Evolutionary conservation across 2,888 invertebrate genomes (phyloP), one percentile per base, ranked within the genome.

Genomic region (Blastobasis lacticolella): DNA sequence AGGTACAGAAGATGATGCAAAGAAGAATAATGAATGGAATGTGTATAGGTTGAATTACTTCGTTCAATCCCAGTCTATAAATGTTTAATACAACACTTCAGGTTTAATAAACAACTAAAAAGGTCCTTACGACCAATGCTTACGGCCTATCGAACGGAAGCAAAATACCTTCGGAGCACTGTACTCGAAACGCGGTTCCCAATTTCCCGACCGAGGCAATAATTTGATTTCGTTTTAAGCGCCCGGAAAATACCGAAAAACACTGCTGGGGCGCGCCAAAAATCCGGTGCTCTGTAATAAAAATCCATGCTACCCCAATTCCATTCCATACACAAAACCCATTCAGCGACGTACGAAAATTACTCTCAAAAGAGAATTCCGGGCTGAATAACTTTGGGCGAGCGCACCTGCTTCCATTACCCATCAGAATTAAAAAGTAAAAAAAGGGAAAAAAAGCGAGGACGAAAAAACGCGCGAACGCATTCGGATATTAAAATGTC

Each of bases 401-500:
- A 55, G 64, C 71, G 74, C 81, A 85, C 81, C 83, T 85, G 84
- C 81, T 69, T 63, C 73, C 74, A 72, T 67, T 71, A 70, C 71
- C 72, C 71, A 69, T 70, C 75, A 71, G 67, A 73, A 78, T 76
- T 73, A 75, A 78, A 78, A 77, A 74, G 61, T 61, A 68, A 73
- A 73, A 75, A 69, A 66, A 54, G 50, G 49, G 38, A 38, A 54
- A 56, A 23, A 23, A 23, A 23, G 23, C 23, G 23, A 23, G 23
- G 23, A 23, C 23, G 23, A 23, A 23, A 68, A 68, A 71, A 56
- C 67, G 71, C 72, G 71, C 71, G 69, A 73, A 77, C 74, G 73
- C 75, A 78, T 81, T 81, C 74, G 73, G 69, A 79, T 81, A 81
- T 80, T 80, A 78, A 81, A 81, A 80, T 81, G 78, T 81, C 80